Conservation (phyloP, 2,888 invertebrate species). For the Hypena proboscidalis region DNA sequence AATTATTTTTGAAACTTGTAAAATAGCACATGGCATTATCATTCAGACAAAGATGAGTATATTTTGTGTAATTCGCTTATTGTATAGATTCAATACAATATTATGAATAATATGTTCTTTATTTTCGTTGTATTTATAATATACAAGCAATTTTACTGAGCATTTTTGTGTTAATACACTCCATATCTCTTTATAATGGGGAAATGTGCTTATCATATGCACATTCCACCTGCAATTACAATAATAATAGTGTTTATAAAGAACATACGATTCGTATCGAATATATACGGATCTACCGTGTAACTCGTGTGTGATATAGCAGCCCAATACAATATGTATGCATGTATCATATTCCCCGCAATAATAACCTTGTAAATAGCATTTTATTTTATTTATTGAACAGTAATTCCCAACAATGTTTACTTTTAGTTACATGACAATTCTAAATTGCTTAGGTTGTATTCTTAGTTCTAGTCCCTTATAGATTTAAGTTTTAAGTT, state of each 20-base stretch:
- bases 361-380: constrained; percentile 57
- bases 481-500: constrained; percentile 61
- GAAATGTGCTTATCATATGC: too few relatives aligned
- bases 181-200: too few relatives aligned
- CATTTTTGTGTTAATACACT: too few relatives aligned
- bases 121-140: constrained; percentile 11
- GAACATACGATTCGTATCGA: too few relatives aligned
- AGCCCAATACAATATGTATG: constrained; percentile 22
- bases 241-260: too few relatives aligned
- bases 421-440: constrained; percentile 71
- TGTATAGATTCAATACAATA: constrained; percentile 19
- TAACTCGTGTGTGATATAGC: constrained; percentile 36
- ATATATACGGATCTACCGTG: constrained; percentile 20
- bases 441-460: constrained; percentile 70
- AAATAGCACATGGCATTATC: constrained; percentile 33
- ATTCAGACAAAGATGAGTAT: constrained; percentile 25
- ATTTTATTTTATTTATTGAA: constrained; percentile 55
- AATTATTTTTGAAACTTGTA: constrained; percentile 38
- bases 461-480: constrained; percentile 81
- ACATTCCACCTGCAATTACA: too few relatives aligned
- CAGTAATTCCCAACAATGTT: constrained; percentile 41
- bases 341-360: constrained; percentile 38
- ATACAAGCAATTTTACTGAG: too few relatives aligned
- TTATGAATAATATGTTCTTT: not conserved
- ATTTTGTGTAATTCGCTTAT: constrained; percentile 33